Evolutionary conservation across 2,113 vertebrate species (phyloP).

Genomic region (Pyxicephalus adspersus): DNA sequence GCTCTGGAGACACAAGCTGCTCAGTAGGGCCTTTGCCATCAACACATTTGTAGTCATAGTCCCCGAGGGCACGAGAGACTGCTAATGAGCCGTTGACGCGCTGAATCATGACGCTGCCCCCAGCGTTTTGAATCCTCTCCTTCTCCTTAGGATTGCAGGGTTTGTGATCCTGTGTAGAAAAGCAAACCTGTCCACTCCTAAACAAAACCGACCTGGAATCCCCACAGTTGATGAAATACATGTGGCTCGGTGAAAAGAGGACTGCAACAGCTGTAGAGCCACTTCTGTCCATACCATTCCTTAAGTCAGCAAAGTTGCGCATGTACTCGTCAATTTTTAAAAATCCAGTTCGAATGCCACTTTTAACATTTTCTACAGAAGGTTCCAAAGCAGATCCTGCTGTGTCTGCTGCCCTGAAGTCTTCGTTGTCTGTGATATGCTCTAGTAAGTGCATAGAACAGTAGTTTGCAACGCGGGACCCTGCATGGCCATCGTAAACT

Average conservation of each 20-base stretch:
- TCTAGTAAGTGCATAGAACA: slow-evolving; percentile 94
- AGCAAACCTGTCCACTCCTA: slow-evolving; percentile 90
- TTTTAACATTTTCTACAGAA: slow-evolving; percentile 89
- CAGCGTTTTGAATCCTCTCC: slow-evolving; percentile 97
- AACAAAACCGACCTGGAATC: slow-evolving; percentile 94
- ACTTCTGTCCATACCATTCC: slow-evolving; percentile 96
- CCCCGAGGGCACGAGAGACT: slow-evolving; percentile 94
- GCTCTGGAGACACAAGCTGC: slow-evolving; percentile 97
- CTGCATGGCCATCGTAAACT: slow-evolving; percentile 96
- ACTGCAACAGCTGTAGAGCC: slow-evolving; percentile 96
- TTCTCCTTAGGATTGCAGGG: slow-evolving; percentile 96
- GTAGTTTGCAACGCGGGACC: slow-evolving; percentile 96
- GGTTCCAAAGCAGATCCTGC: slow-evolving; percentile 78
- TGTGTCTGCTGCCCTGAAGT: slow-evolving; percentile 78
- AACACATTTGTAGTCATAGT: slow-evolving; percentile 99
- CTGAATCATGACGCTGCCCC: slow-evolving; percentile 98
- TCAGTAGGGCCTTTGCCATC: slow-evolving; percentile 97
- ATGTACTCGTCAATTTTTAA: slow-evolving; percentile 97
- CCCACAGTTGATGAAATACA: slow-evolving; percentile 98
- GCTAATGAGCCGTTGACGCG: slow-evolving; percentile 97
- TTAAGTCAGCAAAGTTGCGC: slow-evolving; percentile 97
- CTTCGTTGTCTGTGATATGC: slow-evolving; percentile 91
- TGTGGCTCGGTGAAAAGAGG: slow-evolving; percentile 89
- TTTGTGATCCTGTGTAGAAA: slow-evolving; percentile 98
- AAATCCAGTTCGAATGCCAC: slow-evolving; percentile 93